These are phyloP conservation scores for Bombus terrestris DNA, from an alignment of 1,140 invertebrate genomes.

Conservation along the genomic window DNA sequence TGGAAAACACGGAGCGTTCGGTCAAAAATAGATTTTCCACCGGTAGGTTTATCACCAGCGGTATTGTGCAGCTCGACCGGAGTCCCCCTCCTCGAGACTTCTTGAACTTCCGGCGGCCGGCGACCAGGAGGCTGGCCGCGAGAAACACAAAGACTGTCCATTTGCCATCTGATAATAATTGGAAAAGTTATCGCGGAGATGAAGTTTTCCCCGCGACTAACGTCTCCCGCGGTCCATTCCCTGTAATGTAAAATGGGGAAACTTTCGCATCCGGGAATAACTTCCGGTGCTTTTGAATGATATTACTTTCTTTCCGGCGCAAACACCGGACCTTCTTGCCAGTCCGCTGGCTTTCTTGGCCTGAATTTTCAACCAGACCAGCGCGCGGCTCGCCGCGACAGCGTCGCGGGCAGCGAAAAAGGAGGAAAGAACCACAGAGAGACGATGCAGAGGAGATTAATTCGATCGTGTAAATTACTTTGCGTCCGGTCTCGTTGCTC, in stretches of 20 bases:
- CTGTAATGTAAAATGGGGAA: conserved; percentile 70
- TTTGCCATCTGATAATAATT: conserved; percentile 71
- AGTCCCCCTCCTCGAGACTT: conserved; percentile 25
- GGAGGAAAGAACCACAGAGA: not conserved
- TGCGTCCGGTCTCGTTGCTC: not conserved
- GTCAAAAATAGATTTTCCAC: conserved; percentile 43
- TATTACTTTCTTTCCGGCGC: conserved; percentile 65
- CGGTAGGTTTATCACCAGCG: conserved; percentile 46
- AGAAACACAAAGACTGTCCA: conserved; percentile 68
- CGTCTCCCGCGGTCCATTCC: conserved; percentile 59
- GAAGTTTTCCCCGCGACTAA: conserved; percentile 66
- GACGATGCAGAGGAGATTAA: conserved; percentile 9
- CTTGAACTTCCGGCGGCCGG: conserved; percentile 23
- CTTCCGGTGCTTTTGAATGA: conserved; percentile 68
- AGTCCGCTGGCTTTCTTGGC: conserved; percentile 32
- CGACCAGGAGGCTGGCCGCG: not conserved
- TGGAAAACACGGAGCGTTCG: conserved; percentile 30
- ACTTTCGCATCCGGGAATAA: conserved; percentile 69
- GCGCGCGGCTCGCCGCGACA: not conserved
- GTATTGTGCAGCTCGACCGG: conserved; percentile 12
- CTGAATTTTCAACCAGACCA: conserved; percentile 50
- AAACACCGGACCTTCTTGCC: conserved; percentile 41
- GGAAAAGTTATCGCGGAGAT: conserved; percentile 69
- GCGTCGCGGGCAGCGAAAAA: no score
- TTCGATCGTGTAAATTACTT: conserved; percentile 25